Conservation (phyloP, 2,113 vertebrate species). For the Sigmodon hispidus region DNA sequence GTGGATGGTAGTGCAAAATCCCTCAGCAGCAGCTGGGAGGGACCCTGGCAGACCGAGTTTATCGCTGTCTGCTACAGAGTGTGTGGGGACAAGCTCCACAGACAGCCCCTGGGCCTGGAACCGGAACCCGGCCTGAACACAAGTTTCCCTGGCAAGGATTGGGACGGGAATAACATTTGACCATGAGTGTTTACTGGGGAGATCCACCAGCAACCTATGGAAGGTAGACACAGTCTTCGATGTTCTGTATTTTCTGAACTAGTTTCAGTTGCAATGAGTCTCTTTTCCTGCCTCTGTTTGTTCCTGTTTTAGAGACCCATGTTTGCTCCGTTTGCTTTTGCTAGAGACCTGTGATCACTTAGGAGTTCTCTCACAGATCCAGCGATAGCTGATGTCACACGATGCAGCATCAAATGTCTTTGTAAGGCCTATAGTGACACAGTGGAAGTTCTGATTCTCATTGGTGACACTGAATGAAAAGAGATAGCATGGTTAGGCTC, state of each 20-base stretch:
- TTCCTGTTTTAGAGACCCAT: background rate
- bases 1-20: too few species aligned
- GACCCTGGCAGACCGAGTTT: too few species aligned
- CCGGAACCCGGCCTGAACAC: too few species aligned
- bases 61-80: too few species aligned
- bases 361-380: constrained; percentile 67
- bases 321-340: too few species aligned
- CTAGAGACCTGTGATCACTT: too few species aligned
- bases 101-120: too few species aligned
- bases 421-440: constrained; percentile 74
- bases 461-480: constrained; percentile 56
- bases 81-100: too few species aligned
- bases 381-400: constrained; percentile 48
- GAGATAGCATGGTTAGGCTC: background rate
- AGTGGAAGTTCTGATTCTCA: constrained; percentile 56
- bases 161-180: background rate
- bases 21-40: too few species aligned
- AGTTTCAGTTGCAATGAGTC: background rate
- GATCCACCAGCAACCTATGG: background rate
- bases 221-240: background rate
- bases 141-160: too few species aligned
- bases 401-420: constrained; percentile 60
- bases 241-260: background rate
- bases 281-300: background rate
- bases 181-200: background rate